Evolutionary conservation across 2,113 vertebrate species (phyloP).

Genomic region (Fregata magnificens): DNA sequence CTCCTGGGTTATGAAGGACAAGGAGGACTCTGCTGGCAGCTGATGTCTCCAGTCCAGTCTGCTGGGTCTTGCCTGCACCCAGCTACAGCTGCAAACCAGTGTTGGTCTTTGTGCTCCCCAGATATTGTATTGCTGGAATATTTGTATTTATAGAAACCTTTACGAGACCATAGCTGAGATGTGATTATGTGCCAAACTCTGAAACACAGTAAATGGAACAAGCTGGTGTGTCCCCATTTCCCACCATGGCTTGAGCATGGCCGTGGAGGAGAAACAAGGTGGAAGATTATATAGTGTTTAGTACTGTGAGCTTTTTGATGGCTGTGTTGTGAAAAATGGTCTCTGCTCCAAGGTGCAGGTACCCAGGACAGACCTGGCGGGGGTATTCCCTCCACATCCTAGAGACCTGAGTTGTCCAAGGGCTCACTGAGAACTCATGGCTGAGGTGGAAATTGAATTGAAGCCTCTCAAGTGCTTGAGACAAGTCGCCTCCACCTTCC

Average conservation of each 20-base stretch:
- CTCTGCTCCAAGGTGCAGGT: neutral
- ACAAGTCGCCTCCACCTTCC: accelerated
- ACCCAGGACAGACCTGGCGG: neutral
- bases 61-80: accelerated
- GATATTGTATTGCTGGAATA: neutral
- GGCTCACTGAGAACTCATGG: neutral
- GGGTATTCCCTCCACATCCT: neutral
- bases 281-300: neutral
- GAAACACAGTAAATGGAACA: neutral
- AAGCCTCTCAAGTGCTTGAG: neutral
- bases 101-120: neutral
- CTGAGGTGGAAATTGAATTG: neutral
- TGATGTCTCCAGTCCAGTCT: neutral
- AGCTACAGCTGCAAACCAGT: neutral
- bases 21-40: neutral
- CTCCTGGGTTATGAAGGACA: neutral
- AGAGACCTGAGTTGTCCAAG: neutral
- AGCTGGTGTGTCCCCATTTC: neutral
- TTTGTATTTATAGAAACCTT: neutral
- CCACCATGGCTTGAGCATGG: neutral
- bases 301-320: neutral
- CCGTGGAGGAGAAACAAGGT: neutral
- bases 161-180: neutral
- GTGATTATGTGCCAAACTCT: neutral
- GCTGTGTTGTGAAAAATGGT: neutral